These are phyloP conservation scores for Salpingus planirostris DNA, from an alignment of 2,888 invertebrate genomes.

Conservation along the genomic window DNA sequence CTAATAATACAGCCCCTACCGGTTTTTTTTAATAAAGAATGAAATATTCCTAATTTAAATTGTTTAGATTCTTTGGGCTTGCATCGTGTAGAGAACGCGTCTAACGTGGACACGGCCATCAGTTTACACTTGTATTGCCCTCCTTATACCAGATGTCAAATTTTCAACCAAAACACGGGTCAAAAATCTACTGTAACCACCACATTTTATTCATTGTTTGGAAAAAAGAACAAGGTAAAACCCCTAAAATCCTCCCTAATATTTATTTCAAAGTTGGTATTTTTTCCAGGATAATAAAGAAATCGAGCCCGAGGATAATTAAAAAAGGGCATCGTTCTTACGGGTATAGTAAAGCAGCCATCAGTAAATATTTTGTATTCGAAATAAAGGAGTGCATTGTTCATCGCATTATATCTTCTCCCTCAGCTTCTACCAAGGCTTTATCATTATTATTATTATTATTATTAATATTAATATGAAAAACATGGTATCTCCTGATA, in stretches of 20 bases:
- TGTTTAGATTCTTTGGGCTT: constrained; percentile 81
- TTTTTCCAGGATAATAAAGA: constrained; percentile 28
- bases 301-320: constrained; percentile 34
- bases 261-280: constrained; percentile 2
- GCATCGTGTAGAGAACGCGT: constrained; percentile 92
- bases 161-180: constrained; percentile 88
- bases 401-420: too few relatives aligned
- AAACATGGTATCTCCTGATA: too few relatives aligned
- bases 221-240: constrained; percentile 59
- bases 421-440: too few relatives aligned
- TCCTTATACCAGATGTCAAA: constrained; percentile 78
- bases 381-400: too few relatives aligned
- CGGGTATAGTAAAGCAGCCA: too few relatives aligned
- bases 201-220: constrained; percentile 91
- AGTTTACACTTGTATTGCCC: constrained; percentile 94
- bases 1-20: too few relatives aligned
- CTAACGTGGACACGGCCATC: constrained; percentile 79
- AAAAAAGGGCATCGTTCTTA: too few relatives aligned
- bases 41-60: neutral
- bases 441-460: too few relatives aligned
- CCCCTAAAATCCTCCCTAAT: too few relatives aligned
- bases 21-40: too few relatives aligned
- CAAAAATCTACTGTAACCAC: constrained; percentile 60
- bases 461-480: too few relatives aligned
- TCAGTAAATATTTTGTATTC: too few relatives aligned